These are phyloP conservation scores for Melanerpes formicivorus DNA, from an alignment of 2,113 vertebrate species.

Conservation along the genomic window DNA sequence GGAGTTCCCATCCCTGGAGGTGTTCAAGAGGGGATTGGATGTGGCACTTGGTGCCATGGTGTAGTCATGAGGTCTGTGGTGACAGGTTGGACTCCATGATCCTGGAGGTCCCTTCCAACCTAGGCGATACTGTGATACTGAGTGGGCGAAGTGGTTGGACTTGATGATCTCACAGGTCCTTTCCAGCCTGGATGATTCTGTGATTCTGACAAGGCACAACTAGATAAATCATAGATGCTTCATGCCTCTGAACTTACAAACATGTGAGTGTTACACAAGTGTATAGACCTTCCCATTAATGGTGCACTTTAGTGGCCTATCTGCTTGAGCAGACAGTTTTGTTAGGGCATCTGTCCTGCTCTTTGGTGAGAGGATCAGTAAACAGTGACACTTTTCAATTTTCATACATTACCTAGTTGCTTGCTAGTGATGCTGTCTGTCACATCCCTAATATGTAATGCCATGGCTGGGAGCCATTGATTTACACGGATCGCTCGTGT, in stretches of 20 bases:
- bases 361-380: neutral
- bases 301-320: neutral
- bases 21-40: too few species aligned
- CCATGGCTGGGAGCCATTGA: neutral
- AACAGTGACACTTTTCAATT: neutral
- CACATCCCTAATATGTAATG: neutral
- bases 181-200: too few species aligned
- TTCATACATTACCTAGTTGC: conserved; percentile 2
- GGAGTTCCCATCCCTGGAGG: too few species aligned
- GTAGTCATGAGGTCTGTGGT: too few species aligned
- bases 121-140: too few species aligned
- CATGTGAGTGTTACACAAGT: neutral
- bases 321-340: conserved; percentile 1
- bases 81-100: too few species aligned
- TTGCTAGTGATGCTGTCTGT: neutral
- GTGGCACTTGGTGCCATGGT: too few species aligned
- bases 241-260: neutral
- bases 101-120: too few species aligned
- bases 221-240: conserved; percentile 40
- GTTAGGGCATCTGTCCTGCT: conserved; percentile 10
- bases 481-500: neutral
- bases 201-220: neutral
- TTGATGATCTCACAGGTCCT: too few species aligned
- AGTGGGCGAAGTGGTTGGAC: too few species aligned
- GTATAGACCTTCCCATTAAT: neutral